Evolutionary conservation across 2,113 vertebrate species (phyloP), one percentile per base, ranked within the genome.

Genomic region (Guaruba guarouba): DNA sequence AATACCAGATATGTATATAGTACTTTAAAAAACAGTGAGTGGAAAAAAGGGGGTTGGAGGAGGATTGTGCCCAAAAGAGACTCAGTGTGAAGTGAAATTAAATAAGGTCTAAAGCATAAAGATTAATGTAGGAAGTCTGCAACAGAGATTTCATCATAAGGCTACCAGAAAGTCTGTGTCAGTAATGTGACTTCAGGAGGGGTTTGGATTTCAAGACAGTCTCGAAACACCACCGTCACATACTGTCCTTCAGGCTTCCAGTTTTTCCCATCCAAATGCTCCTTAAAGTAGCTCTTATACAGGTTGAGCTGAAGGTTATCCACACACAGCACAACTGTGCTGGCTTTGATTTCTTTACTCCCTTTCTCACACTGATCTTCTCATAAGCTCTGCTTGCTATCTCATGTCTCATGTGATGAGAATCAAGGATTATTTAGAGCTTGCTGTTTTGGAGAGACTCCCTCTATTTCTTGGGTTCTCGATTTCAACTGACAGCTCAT

Each of bases 1-100:
- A 77, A 46, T 41, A 73, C 12, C 13, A 67, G 19, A 17, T 85
- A 27, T 52, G 31, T 79, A 28, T 37, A 41, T 20, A 73, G 15
- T 51, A 62, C 14, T 76, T 82, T 61, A 78, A 78, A 85, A 31
- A 81, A 48, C 5, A 44, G 20, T 13, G 41, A 2, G 5, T 16
- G 11, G 10, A 4, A 14, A 37, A 62, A 35, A 51, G 4, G 7
- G 10, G 3, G 10, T 0, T 2, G 8, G 7, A 15, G 29, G 3
- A 75, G 9, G 11, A 51, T 3, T 76, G 14, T 76, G 29, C 5
- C 51, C 17, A 41, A 81, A 86, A 51, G 7, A 84, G 3, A 59
- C 33, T 71, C 48, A 68, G 11, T 31, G 20, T 83, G 55, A 86
- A 81, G 37, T 29, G 31, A 93, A 81, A 88, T 57, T 55, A 86